Evolutionary conservation across 2,888 invertebrate genomes (phyloP).

Genomic region (Drosophila rubida): DNA sequence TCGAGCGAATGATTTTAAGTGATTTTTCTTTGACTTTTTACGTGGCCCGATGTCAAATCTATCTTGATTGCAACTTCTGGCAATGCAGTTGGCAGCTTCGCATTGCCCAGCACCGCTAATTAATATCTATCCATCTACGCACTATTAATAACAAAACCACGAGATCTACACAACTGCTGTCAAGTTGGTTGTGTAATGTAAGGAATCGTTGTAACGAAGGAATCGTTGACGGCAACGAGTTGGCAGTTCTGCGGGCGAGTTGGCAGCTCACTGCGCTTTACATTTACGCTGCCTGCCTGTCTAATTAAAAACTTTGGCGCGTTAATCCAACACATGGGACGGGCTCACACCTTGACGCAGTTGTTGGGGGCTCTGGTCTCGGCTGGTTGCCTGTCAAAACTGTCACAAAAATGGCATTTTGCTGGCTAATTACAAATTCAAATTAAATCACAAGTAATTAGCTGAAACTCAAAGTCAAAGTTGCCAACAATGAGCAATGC

Average conservation of each 20-base stretch:
- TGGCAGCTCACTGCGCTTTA: constrained; percentile 13
- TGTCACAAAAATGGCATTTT: constrained; percentile 76
- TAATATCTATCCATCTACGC: not conserved
- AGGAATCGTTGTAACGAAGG: too few relatives aligned
- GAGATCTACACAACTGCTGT: not conserved
- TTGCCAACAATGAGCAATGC: constrained; percentile 27
- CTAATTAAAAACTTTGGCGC: constrained; percentile 65
- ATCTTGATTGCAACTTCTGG: constrained; percentile 34
- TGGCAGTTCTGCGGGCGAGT: constrained; percentile 11
- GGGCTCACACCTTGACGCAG: constrained; percentile 21
- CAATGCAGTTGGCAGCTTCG: constrained; percentile 51
- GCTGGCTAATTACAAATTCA: constrained; percentile 81
- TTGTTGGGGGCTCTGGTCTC: constrained; percentile 4
- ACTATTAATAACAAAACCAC: not conserved
- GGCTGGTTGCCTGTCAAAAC: constrained; percentile 56
- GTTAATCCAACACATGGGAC: constrained; percentile 52
- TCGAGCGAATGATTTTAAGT: constrained; percentile 58
- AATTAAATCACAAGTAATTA: constrained; percentile 81
- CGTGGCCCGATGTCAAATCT: constrained; percentile 50
- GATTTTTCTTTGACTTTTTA: constrained; percentile 55
- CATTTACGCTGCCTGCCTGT: constrained; percentile 20
- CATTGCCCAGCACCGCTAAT: constrained; percentile 34
- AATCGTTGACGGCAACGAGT: not conserved
- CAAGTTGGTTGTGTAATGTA: not conserved
- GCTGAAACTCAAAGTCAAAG: constrained; percentile 65